Evolutionary conservation across 2,113 vertebrate genomes (phyloP), one percentile per base, ranked within the genome.

Genomic region (Larimichthys polyactis): DNA sequence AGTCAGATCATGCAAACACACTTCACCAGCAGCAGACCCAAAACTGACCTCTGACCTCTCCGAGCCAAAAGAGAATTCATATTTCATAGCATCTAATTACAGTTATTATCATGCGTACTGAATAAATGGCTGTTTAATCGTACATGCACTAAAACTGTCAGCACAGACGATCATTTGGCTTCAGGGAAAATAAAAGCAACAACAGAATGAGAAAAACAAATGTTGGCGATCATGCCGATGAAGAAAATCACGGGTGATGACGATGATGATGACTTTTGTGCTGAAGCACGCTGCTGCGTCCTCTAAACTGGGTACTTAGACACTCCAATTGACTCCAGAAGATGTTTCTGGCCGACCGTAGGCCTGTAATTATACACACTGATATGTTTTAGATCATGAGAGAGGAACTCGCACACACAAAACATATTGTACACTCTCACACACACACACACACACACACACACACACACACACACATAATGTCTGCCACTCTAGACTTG

Each of bases 361-460:
- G 78, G 85, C 81, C 82, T 92, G 77, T 90, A 93, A 93, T 94
- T 91, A 91, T 75, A 71, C 84, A 84, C 79, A 71, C 87, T 87
- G 90, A 91, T 90, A 91, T 85, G 82, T 90, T 89, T 90, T 85
- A 87, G 68, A 89, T 85, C 88, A 89, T 72, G 65, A 84, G 69
- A 87, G 66, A 40, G 63, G 54, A 68, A 71, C 71, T 55, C 49
- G 11, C 62, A 72, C 63, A 73, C 71, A 75, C 49, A 71, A 49
- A 54, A 46, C 44, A 44, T 52, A 64, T 29, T 71, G 52, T 5
- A 76, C 75, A 69, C 75, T 69, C 48, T 20, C 55, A 22, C 63
- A 62, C 63, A n/a, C 36, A 11, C 46, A 29, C 66, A 40, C 51
- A 20, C 40, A 72, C 55, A 85, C 43, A 83, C 65, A 66, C 63